Base-by-base conservation (phyloP, 2,888 invertebrate species). In the Zaprionus obscuricornis region DNA sequence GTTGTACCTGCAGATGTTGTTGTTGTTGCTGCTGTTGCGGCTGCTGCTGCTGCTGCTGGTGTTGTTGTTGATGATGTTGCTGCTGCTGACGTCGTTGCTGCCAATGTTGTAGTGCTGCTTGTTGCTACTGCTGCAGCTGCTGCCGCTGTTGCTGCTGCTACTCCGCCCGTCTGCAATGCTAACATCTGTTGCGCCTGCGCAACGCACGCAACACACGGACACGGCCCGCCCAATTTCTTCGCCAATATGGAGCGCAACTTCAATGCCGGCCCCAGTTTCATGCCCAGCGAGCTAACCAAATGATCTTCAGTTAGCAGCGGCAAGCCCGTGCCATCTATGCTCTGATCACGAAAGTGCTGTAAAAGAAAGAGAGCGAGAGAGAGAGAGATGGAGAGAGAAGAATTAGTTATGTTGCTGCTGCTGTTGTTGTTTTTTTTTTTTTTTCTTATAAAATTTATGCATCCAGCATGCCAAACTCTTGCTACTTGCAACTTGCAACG, bases 201-300 rank as follows among this genome's bases (percentile, higher is more conserved):
- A 66, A 89, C 87, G 90, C 92, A 96, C 42, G 90, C 85, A 36
- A 88, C 89, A 65, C 96, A 94, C 60, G 94, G 94, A 89, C 96
- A 96, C 24, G 93, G 93, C 54, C 94, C 94, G 63, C 94, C 94
- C 56, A 96, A 91, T 90, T 94, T 94, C 85, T 94, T 93, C 27
- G 96, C 94, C 60, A 98, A 91, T 17, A 96, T 93, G 2, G 96
- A 95, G 57, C 95, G 93, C 33, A 98, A 92, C 85, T 96, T 96
- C 36, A 97, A 90, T 24, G 97, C 97, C 24, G 97, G 97, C 7
- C 97, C 97, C 37, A 97, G 92, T 89, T 97, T 97, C 96, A 98
- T 96, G 75, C 95, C 95, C 91, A 97, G 93, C 87, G 95, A 95
- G 62, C 95, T 94, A 52, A 96, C 96, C 74, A 97, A 92, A 90